Base-by-base conservation (phyloP, 2,113 vertebrate species). In the Danio rerio region DNA sequence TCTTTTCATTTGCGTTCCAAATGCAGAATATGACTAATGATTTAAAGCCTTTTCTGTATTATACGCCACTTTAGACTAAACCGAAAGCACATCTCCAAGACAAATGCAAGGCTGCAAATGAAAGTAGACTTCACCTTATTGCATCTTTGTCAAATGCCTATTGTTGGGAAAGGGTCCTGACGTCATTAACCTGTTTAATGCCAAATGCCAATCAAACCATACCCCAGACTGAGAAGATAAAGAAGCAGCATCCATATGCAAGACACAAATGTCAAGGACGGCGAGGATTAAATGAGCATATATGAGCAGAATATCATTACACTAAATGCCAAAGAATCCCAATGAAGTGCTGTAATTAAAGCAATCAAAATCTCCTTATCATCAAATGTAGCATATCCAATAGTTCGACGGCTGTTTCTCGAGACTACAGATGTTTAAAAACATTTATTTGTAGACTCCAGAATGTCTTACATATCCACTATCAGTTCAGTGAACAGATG, bases 111-210 rank as follows among this genome's bases (percentile, higher is more conserved):
- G 5, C 8, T 68, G 16, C 16, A n/a, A 31, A 31, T 72, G 5
- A 40, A 40, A 45, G 9, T 6, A 70, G 62, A 49, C 56, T 43
- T 53, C 31, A 18, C 42, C 56, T 63, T n/a, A 52, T 71, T 56
- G 13, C n/a, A 63, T 40, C 20, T 31, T 53, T 21, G 42, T 62
- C 62, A 53, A 40, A 42, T 8, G 18, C 9, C 15, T 75, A 12
- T 43, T 31, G 7, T 52, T 45, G 53, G 68, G 47, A 52, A 16
- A 9, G 45, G n/a, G 53, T 58, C 53, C 55, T 81, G 50, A 78
- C 31, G 72, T 81, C 73, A 13, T 53, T 78, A 61, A 72, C 65
- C 20, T 40, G 3, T 61, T 81, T 71, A 71, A 78, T 81, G 79
- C 58, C 71, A 77, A 70, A 9, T 70, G 79, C 59, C 62, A 71